phyloP scores from a whole-genome alignment of 2,113 vertebrate species.

The Prolemur simus region DNA sequence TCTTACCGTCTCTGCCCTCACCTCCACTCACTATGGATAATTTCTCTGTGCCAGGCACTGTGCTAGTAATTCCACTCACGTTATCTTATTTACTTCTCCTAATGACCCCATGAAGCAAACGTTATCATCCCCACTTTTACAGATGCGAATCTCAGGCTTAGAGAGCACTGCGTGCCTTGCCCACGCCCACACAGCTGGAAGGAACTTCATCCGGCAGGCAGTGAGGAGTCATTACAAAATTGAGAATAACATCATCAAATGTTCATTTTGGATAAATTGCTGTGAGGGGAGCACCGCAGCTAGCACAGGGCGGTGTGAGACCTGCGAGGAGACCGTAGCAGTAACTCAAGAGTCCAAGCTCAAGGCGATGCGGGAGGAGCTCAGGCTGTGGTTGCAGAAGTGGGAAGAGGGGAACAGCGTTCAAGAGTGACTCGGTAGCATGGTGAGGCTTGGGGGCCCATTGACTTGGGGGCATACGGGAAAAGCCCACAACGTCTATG shows the following conservation, averaged over 20 bases:
- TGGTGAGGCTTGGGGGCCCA: not conserved
- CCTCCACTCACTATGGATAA: accelerated
- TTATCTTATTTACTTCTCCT: not conserved
- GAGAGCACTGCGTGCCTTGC: no score
- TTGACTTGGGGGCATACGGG: accelerated
- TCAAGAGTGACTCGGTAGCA: not conserved
- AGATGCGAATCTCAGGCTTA: not conserved
- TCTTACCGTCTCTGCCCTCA: not conserved
- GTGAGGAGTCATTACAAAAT: not conserved
- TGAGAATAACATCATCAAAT: not conserved
- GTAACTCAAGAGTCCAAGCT: not conserved
- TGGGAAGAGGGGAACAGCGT: not conserved
- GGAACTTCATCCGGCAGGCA: not conserved
- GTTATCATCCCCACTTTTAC: not conserved
- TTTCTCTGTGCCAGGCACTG: not conserved
- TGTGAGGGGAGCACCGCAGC: not conserved
- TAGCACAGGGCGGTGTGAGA: accelerated
- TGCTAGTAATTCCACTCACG: not conserved
- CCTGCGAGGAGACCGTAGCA: accelerated
- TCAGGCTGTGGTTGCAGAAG: not conserved
- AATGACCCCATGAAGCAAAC: not conserved
- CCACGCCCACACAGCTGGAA: not conserved
- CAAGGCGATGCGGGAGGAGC: not conserved
- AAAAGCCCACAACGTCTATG: not conserved
- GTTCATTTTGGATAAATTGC: not conserved